These are phyloP conservation scores for Myrmophylax atrothorax DNA, from an alignment of 2,113 vertebrate genomes.

Conservation along the genomic window DNA sequence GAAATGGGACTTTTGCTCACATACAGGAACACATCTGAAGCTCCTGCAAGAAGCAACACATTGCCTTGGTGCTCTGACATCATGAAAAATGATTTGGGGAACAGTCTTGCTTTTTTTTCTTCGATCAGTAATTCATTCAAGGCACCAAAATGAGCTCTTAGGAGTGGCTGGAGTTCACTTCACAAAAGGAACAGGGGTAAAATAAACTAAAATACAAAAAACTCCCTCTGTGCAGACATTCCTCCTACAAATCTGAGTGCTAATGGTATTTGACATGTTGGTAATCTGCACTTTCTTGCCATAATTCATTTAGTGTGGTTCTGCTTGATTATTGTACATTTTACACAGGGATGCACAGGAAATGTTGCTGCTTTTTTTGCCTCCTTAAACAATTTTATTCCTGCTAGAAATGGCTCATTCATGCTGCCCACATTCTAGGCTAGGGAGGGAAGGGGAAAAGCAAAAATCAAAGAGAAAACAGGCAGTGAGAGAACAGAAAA, in stretches of 20 bases:
- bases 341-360: constrained; percentile 70
- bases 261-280: constrained; percentile 76
- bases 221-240: constrained; percentile 14
- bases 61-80: constrained; percentile 30
- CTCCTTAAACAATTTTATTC: constrained; percentile 58
- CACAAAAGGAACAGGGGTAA: background rate
- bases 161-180: constrained; percentile 6
- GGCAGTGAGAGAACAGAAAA: background rate
- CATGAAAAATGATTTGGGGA: constrained; percentile 11
- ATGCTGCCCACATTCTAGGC: background rate
- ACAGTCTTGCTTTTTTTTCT: background rate
- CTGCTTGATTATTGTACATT: constrained; percentile 73
- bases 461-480: background rate
- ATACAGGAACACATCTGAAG: background rate
- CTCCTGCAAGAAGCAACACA: constrained; percentile 9
- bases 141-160: constrained; percentile 54
- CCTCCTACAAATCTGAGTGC: constrained; percentile 43
- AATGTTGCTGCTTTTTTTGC: constrained; percentile 5
- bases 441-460: background rate
- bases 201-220: background rate
- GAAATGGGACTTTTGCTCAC: constrained; percentile 39
- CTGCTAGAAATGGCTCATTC: constrained; percentile 68
- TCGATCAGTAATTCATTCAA: constrained; percentile 53
- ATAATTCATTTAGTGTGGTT: constrained; percentile 74
- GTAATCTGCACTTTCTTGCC: constrained; percentile 62